Evolutionary conservation across 2,888 invertebrate species (phyloP).

Genomic region (Pecten maximus): DNA sequence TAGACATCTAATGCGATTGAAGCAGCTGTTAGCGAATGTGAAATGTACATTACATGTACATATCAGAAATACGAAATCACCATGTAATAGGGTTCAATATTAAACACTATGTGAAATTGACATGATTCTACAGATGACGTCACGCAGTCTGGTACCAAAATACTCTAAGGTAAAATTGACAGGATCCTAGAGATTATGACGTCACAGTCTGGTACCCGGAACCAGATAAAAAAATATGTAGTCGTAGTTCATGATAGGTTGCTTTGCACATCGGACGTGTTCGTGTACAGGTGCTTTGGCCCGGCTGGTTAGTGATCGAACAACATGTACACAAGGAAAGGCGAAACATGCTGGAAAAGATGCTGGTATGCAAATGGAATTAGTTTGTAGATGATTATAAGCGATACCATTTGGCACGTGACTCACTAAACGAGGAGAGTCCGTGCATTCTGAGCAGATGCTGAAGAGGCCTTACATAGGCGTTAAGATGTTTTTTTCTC

Average conservation of each 20-base stretch:
- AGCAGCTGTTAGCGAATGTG: not conserved
- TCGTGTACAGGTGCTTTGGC: not conserved
- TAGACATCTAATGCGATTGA: not conserved
- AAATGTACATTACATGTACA: no score
- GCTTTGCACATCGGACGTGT: not conserved
- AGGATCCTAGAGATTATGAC: not conserved
- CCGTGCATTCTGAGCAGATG: not conserved
- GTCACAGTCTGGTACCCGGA: constrained; percentile 18
- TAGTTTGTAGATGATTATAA: not conserved
- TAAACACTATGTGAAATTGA: not conserved
- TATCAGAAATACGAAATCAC: not conserved
- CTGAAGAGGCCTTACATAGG: no score
- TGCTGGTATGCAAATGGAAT: not conserved
- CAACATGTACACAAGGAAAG: not conserved
- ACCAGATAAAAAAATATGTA: not conserved
- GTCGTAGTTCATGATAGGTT: not conserved
- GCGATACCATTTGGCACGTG: not conserved
- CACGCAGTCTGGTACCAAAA: not conserved
- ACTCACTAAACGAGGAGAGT: not conserved
- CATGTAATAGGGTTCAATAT: not conserved
- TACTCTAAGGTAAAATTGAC: not conserved
- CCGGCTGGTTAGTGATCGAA: not conserved
- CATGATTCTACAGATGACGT: not conserved
- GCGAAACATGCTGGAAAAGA: not conserved
- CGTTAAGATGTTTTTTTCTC: not conserved